Conservation (phyloP, 2,888 invertebrate genomes). For the Hecatera dysodea region DNA sequence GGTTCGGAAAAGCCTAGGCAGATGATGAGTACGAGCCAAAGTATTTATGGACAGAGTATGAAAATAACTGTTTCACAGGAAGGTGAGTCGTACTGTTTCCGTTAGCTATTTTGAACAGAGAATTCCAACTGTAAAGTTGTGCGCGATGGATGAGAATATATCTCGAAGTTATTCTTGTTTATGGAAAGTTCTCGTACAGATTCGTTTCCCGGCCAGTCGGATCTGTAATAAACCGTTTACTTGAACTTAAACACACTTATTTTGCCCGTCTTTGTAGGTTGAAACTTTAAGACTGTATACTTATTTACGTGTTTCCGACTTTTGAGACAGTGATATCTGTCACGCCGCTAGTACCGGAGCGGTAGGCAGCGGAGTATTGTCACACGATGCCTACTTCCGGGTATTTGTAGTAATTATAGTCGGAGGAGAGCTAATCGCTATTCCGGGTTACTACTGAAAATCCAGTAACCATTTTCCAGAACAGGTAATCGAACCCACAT, state of each 20-base stretch:
- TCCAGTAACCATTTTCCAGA: constrained; percentile 26
- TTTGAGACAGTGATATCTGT: constrained; percentile 4
- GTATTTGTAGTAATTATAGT: constrained; percentile 11
- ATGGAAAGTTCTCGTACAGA: constrained; percentile 34
- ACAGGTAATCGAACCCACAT: constrained; percentile 36
- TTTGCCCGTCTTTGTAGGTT: constrained; percentile 15
- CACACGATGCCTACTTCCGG: constrained; percentile 12
- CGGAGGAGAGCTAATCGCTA: constrained; percentile 26
- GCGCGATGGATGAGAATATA: constrained; percentile 33
- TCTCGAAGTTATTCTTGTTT: constrained; percentile 50
- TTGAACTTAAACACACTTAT: constrained; percentile 44
- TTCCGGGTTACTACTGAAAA: constrained; percentile 13
- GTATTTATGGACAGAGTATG: constrained; percentile 26
- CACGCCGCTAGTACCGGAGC: background rate
- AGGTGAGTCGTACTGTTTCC: constrained; percentile 28
- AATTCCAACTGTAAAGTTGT: constrained; percentile 38
- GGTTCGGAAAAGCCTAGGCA: too few relatives aligned
- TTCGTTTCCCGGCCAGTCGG: constrained; percentile 36
- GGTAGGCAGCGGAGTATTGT: constrained; percentile 5
- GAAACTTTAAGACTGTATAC: constrained; percentile 16
- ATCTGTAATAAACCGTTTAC: constrained; percentile 48
- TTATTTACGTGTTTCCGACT: constrained; percentile 1
- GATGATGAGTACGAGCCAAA: constrained; percentile 6
- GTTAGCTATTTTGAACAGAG: constrained; percentile 33
- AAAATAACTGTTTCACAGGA: constrained; percentile 30